Conservation (phyloP, 2,113 vertebrate genomes). For the Hymenochirus boettgeri region DNA sequence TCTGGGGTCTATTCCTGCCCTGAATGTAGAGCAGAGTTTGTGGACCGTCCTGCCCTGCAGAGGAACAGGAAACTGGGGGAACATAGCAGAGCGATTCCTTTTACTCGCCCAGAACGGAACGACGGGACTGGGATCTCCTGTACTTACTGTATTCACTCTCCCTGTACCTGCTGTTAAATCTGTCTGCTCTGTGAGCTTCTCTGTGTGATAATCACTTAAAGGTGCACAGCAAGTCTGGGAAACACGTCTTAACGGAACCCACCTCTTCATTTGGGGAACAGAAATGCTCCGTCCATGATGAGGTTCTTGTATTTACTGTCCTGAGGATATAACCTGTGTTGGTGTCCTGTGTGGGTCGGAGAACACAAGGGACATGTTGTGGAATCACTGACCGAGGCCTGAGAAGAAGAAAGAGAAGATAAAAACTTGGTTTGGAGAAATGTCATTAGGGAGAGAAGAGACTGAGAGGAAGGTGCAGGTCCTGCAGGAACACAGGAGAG, state of each 20-base stretch:
- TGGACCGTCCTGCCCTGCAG: slow-evolving; percentile 11
- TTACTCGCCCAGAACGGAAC: neutral
- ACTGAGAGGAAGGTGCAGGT: neutral
- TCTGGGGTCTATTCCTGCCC: slow-evolving; percentile 35
- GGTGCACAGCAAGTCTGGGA: slow-evolving; percentile 1
- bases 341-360: slow-evolving; percentile 20
- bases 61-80: slow-evolving; percentile 39
- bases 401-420: neutral
- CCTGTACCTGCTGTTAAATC: slow-evolving; percentile 9
- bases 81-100: slow-evolving; percentile 31
- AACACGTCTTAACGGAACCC: slow-evolving; percentile 24
- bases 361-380: slow-evolving; percentile 13
- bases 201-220: neutral
- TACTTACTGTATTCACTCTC: neutral
- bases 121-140: neutral
- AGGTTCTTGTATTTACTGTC: slow-evolving; percentile 18
- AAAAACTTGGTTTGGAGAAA: neutral
- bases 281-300: slow-evolving; percentile 13
- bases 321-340: neutral
- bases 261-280: slow-evolving; percentile 2
- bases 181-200: slow-evolving; percentile 5
- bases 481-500: neutral
- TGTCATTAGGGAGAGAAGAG: neutral
- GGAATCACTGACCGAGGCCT: neutral
- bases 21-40: slow-evolving; percentile 32